Percentiles rank a stretch among this genome's conserved stretches.
Evolutionary conservation across 2,113 vertebrate genomes (phyloP).

Genomic region (Calypte anna): DNA sequence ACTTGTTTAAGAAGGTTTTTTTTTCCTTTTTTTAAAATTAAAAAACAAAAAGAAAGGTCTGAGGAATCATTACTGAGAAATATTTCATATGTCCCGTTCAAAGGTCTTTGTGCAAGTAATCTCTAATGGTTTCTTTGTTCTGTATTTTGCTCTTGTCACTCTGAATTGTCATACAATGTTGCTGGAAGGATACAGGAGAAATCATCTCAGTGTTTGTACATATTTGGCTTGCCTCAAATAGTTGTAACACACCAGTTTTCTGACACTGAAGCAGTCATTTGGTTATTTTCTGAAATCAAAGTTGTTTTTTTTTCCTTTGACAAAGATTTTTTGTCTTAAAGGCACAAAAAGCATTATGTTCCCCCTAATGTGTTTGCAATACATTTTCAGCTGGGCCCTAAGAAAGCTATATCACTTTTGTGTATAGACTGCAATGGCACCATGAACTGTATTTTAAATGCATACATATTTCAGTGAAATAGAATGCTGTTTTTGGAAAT

Average conservation of each 20-base stretch:
- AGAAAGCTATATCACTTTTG: not conserved
- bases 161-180: not conserved
- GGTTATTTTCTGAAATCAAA: not conserved
- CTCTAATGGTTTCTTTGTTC: slow-evolving; percentile 9
- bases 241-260: not conserved
- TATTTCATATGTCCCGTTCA: not conserved
- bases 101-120: not conserved
- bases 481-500: not conserved
- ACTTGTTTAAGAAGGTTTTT: not conserved
- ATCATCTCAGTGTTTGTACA: not conserved
- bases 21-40: not conserved
- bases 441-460: not conserved
- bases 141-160: slow-evolving; percentile 4
- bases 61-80: not conserved
- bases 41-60: not conserved
- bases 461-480: not conserved
- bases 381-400: not conserved
- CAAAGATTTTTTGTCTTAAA: not conserved
- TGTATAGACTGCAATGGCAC: not conserved
- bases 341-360: not conserved
- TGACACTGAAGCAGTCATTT: not conserved
- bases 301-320: not conserved
- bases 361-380: not conserved
- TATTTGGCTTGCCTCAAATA: not conserved
- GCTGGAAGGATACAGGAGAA: not conserved